A percentile compares a stretch with the other conserved stretches of the same genome.
Evolutionary conservation across 2,113 vertebrate species (phyloP).

Genomic region (Cyanistes caeruleus): DNA sequence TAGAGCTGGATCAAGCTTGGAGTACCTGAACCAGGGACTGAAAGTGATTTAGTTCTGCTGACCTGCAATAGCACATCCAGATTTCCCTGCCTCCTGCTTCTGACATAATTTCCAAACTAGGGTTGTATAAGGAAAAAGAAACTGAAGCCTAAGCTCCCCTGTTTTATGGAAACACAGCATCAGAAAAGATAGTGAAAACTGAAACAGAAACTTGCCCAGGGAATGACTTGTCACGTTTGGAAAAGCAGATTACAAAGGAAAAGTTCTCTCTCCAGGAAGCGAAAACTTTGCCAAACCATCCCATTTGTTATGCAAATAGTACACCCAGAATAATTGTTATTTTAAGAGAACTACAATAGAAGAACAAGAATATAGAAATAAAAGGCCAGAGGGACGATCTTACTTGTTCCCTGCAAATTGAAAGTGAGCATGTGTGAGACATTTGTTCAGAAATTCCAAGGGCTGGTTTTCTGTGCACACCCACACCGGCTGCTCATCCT

Average conservation of each 20-base stretch:
- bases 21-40: neutral
- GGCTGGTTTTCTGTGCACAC: neutral
- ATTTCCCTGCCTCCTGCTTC: neutral
- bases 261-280: neutral
- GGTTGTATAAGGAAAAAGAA: neutral
- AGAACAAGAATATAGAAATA: neutral
- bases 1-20: neutral
- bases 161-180: neutral
- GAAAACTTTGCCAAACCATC: neutral
- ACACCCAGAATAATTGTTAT: neutral
- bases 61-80: neutral
- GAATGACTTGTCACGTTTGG: neutral
- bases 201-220: slow-evolving; percentile 6
- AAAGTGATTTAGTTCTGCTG: neutral
- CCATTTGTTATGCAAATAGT: neutral
- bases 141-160: neutral
- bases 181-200: neutral
- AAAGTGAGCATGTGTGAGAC: accelerated
- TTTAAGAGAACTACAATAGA: neutral
- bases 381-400: neutral
- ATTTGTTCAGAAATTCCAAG: neutral
- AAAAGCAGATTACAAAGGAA: neutral
- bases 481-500: neutral
- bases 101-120: neutral
- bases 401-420: neutral